Conservation (phyloP, 1,140 invertebrate genomes). For the Amyelois transitella region DNA sequence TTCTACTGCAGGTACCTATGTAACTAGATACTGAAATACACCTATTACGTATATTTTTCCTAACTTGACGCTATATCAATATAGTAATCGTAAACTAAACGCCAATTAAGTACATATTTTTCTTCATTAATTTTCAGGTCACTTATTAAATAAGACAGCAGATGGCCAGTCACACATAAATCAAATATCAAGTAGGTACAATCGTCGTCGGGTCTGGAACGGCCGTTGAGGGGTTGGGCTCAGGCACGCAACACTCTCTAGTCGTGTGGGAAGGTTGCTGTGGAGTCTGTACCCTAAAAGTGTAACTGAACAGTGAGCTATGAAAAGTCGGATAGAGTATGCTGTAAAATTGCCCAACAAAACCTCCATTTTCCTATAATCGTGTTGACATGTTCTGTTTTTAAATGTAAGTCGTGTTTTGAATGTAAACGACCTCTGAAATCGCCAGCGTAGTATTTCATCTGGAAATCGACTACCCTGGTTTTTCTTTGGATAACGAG, state of each 20-base stretch:
- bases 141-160: no score
- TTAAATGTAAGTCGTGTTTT: background rate
- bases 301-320: constrained; percentile 28
- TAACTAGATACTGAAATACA: no score
- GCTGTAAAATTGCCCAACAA: constrained; percentile 1
- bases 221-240: constrained; percentile 12
- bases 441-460: background rate
- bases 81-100: no score
- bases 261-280: constrained; percentile 18
- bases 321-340: constrained; percentile 5
- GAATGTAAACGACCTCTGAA: background rate
- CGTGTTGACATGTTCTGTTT: background rate
- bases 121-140: no score
- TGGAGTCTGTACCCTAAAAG: constrained; percentile 32
- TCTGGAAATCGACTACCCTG: background rate
- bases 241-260: constrained; percentile 19
- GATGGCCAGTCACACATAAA: background rate
- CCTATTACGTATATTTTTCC: no score
- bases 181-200: background rate
- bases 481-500: background rate
- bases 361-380: constrained; percentile 1
- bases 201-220: background rate
- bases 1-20: no score
- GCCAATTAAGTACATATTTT: no score
- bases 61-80: no score